Evolutionary conservation across 1,140 invertebrate species (phyloP), one percentile per base, ranked within the genome.

Genomic region (Limonius californicus): DNA sequence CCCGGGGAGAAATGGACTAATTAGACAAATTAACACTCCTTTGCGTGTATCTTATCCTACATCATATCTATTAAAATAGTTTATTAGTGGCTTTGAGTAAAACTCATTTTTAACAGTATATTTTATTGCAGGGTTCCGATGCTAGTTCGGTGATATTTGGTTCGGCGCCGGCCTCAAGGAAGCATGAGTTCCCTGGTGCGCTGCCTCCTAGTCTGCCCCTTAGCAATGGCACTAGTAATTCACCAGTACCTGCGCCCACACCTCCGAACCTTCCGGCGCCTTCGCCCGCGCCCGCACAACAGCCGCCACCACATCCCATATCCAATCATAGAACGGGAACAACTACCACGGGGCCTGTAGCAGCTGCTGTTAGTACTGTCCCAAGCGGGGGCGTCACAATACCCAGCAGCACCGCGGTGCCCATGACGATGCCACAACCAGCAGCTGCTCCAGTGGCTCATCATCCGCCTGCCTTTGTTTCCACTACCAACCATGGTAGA

Each of bases 71-170:
- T n/a, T n/a, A n/a, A n/a, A n/a, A n/a, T n/a, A n/a, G n/a, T n/a
- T n/a, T n/a, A n/a, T n/a, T n/a, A n/a, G n/a, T n/a, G n/a, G n/a
- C n/a, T n/a, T n/a, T n/a, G n/a, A n/a, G n/a, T n/a, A n/a, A n/a
- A n/a, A n/a, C n/a, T n/a, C 14, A 16, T 45, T 8, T 16, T 14
- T 7, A 45, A 45, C 4, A 14, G 7, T 21, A 19, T 54, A 54
- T 21, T 21, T 71, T 68, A 57, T 76, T 74, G 20, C 67, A 76
- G 74, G 72, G 74, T 68, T 87, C 87, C 72, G 87, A 89, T 82
- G 85, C 85, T 72, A 86, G 87, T 76, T 86, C 87, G 77, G 86
- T 88, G 79, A 85, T 88, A 79, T 89, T 88, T 81, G 83, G 85
- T 73, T 82, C 85, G 73, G 82, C 84, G 70, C 82, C 84, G 75